Evolutionary conservation across 2,797 vertebrate genomes (phyloP), one percentile per base, ranked within the genome.

Genomic region (Aldrovandia affinis): DNA sequence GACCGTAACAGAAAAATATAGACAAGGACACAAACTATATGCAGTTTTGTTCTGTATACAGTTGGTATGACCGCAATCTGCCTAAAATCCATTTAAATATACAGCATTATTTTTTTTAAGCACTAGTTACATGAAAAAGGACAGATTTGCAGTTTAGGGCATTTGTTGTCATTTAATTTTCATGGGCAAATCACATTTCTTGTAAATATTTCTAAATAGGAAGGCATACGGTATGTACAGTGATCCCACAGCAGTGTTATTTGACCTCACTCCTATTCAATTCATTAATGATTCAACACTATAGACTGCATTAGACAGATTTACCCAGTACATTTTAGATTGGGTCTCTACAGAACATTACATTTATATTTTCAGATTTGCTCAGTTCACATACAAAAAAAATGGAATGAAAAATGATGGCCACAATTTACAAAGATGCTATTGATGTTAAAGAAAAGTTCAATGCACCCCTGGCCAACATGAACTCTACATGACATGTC

Each of bases 1-100:
- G 65, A 80, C 36, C 33, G 33, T 22, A 79, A 55, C 14, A 55
- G 77, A 78, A 52, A 77, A 30, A 50, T 79, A 30, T 7, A 79
- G 65, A 78, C 55, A 79, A 82, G 59, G 39, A 85, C 78, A 84
- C 6, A 61, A 83, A 83, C 73, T 52, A 59, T 84, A 75, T 88
- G 86, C 77, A 85, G 86, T 63, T 94, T 93, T 94, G 94, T 93
- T 94, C 84, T 90, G 86, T 92, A 88, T 61, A 12, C 85, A 87
- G 86, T 85, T 84, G 70, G 86, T 81, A 87, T 88, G 89, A 91
- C 88, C 89, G 61, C 78, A 85, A 82, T 84, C 87, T 59, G 36
- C 86, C 54, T 78, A 86, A 87, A 84, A 78, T 86, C 86, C 86
- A 89, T 90, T 84, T 80, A 55, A 20, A 63, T 65, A 83, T 92